Evolutionary conservation across 1,140 invertebrate species (phyloP), one percentile per base, ranked within the genome.

Genomic region (Dryas iulia): DNA sequence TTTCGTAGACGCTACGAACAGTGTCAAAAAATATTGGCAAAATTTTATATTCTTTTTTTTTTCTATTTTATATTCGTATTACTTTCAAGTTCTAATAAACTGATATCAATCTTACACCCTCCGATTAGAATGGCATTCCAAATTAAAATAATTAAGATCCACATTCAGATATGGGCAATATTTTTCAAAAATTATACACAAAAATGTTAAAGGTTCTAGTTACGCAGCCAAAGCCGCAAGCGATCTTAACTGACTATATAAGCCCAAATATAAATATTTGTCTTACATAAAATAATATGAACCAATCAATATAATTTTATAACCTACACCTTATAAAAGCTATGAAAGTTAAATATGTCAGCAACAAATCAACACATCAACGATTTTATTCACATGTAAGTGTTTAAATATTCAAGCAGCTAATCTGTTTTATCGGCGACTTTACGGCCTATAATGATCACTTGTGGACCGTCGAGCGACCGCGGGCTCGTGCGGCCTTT

Each of bases 401-500:
- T 74, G 77, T 84, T 86, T 86, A 74, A 86, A 89, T 89, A 89
- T 88, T 86, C 74, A 83, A 86, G 84, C 58, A 35, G 81, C 81
- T 87, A 87, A 89, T 87, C 81, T 84, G 73, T 88, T 87, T 89
- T 89, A 88, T 87, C 83, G 84, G 78, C 78, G 79, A 78, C 73
- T 89, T 89, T 88, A 89, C 81, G 76, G 79, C 81, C 84, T 79
- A 81, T 89, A 88, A 89, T 86, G 84, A 86, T 79, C 77, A 81
- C 76, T 81, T 80, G 77, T 73, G 54, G 72, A 78, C 63, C 74
- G 71, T 59, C 60, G 53, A 35, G 33, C 35, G 35, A 59, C 59
- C 25, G 58, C 56, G 64, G 24, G 52, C 52, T 54, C 63, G 57
- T 54, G 52, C 52, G 52, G 69, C 65, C 31, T 73, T 74, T 52